A percentile compares a stretch with the other conserved stretches of the same genome.
phyloP scores from a whole-genome alignment of 2,113 vertebrate species.

The Albula glossodonta region DNA sequence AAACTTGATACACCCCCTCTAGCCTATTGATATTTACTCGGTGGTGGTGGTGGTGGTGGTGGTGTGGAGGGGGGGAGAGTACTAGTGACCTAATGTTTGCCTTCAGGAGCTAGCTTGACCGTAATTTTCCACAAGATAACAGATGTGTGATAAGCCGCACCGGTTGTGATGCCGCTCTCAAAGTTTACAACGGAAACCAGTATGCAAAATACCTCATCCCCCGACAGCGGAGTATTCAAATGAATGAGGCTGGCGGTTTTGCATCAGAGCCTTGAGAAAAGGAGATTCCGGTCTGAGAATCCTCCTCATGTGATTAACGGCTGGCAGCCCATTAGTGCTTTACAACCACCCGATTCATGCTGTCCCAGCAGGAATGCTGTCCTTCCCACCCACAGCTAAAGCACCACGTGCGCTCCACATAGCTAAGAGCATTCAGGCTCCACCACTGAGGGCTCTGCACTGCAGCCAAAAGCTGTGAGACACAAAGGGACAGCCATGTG shows the following conservation, averaged over 20 bases:
- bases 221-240: slow-evolving; percentile 57
- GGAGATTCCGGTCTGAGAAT: neutral
- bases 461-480: neutral
- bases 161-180: slow-evolving; percentile 43
- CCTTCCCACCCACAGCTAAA: neutral
- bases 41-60: no score
- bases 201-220: slow-evolving; percentile 56
- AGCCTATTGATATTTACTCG: neutral
- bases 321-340: neutral
- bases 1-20: neutral
- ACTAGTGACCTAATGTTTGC: neutral
- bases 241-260: slow-evolving; percentile 43
- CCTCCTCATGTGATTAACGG: slow-evolving; percentile 1
- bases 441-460: neutral
- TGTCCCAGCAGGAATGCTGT: neutral
- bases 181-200: slow-evolving; percentile 51
- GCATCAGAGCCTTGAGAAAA: slow-evolving; percentile 25
- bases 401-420: neutral
- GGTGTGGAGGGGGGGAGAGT: neutral
- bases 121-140: neutral
- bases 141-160: slow-evolving; percentile 40
- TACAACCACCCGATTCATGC: neutral
- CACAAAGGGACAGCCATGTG: neutral
- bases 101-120: neutral
- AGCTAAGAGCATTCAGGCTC: neutral